Percentiles rank a stretch among this genome's conserved stretches.
Conservation (phyloP, 30 jellyfish, hydroid and myxozoan species). For the Mastigias papua region DNA sequence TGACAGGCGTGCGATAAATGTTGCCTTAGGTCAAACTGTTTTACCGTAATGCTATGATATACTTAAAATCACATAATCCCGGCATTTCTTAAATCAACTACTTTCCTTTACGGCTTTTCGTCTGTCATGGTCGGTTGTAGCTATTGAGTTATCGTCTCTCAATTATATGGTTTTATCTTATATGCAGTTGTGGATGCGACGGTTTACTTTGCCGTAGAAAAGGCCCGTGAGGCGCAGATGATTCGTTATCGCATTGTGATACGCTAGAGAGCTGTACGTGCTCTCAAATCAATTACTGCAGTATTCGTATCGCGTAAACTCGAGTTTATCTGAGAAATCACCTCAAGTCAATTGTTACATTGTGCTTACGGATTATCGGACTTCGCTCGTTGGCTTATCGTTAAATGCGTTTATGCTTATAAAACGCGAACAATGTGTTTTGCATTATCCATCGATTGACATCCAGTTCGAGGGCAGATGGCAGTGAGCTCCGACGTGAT, state of each 20-base stretch:
- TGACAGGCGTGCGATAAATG: slow-evolving; percentile 52
- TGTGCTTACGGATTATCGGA: slow-evolving; percentile 60
- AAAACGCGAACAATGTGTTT: slow-evolving; percentile 54
- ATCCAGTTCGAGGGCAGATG: slow-evolving; percentile 60
- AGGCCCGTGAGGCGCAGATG: background rate
- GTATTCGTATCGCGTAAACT: slow-evolving; percentile 53
- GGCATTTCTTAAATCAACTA: background rate
- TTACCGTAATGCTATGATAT: background rate
- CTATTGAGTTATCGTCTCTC: too few species aligned
- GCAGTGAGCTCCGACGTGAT: slow-evolving; percentile 60
- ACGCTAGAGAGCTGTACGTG: background rate
- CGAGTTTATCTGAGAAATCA: slow-evolving; percentile 58
- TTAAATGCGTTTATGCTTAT: slow-evolving; percentile 42
- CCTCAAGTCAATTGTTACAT: slow-evolving; percentile 65
- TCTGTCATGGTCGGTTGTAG: too few species aligned
- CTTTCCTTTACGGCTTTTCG: background rate
- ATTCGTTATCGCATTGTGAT: background rate
- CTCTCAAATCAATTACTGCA: slow-evolving; percentile 35
- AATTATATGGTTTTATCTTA: too few species aligned
- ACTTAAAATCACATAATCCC: background rate
- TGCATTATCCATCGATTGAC: slow-evolving; percentile 60
- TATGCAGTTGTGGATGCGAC: background rate
- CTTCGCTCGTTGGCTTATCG: slow-evolving; percentile 66
- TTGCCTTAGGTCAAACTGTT: slow-evolving; percentile 27
- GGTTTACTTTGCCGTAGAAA: background rate